Evolutionary conservation across 2,888 invertebrate genomes (phyloP).

Genomic region (Cosmia pyralina): DNA sequence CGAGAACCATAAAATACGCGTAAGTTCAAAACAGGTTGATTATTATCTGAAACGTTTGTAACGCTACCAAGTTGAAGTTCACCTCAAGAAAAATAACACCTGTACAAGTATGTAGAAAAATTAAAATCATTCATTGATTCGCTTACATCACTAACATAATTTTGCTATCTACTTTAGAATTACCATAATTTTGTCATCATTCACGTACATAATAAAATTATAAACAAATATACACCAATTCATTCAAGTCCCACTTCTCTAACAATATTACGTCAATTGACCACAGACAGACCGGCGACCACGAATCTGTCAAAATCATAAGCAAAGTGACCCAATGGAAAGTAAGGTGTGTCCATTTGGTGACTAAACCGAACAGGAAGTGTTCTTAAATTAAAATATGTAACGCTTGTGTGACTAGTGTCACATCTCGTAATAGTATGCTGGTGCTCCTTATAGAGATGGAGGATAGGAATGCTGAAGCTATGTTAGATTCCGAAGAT

Average conservation of each 20-base stretch:
- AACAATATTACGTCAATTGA: conserved; percentile 8
- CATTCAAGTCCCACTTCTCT: conserved; percentile 1
- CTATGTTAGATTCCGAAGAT: background rate
- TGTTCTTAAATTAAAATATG: conserved; percentile 53
- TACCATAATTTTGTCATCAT: background rate
- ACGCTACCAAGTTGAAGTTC: conserved; percentile 1
- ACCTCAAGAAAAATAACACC: background rate
- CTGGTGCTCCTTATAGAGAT: conserved; percentile 2
- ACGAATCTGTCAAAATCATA: conserved; percentile 23
- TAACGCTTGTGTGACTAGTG: conserved; percentile 51
- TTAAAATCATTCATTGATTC: background rate
- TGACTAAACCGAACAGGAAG: conserved; percentile 49
- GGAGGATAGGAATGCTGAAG: background rate
- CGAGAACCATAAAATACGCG: background rate
- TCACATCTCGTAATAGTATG: conserved; percentile 54
- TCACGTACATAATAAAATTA: conserved; percentile 3
- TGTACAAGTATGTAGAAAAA: background rate
- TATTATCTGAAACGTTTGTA: background rate
- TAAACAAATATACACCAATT: conserved; percentile 23
- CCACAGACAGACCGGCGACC: conserved; percentile 13
- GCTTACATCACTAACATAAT: too few species aligned
- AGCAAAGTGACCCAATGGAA: conserved; percentile 37
- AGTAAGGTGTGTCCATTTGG: conserved; percentile 31
- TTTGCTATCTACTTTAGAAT: background rate
- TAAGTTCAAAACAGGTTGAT: background rate